Base-by-base conservation (phyloP, 2,113 vertebrate species). In the Gobio gobio region DNA sequence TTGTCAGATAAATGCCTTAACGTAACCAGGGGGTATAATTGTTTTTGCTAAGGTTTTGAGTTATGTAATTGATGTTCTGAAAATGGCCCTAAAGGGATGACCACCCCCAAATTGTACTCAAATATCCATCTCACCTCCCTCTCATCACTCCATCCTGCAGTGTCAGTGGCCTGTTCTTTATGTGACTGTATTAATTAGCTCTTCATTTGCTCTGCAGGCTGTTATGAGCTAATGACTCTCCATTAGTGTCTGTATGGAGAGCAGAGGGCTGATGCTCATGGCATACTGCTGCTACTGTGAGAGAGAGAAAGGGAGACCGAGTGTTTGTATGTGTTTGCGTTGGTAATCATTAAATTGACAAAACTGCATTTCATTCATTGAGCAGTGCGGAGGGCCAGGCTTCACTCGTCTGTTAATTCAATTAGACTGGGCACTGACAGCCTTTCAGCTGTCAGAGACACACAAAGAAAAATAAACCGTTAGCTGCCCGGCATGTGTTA, bases 141-240 rank as follows among this genome's bases (percentile, higher is more conserved):
- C 66, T n/a, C 26, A 26, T 56, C 74, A 10, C 76, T 73, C 64
- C 36, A 45, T 82, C 63, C 47, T 20, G 70, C 43, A 47, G 63
- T 72, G 61, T 47, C 36, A 74, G 22, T 47, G 43, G 22, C 43
- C 49, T 59, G 77, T 74, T 51, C 22, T 16, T 83, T 10, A 26
- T 82, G 68, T 81, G 68, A 75, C 80, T 40, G 20, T 18, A 51
- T 45, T 81, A 64, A 75, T 74, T 81, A 45, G 78, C 33, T 68
- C 51, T 51, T 78, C n/a, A 64, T 66, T 59, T 51, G 76, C 13
- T 82, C 58, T 78, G 12, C 49, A 78, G 74, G 36, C 74, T 49
- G 29, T 86, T 78, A 73, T 78, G 70, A 84, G 63, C 75, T 78
- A 86, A 78, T 73, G 76, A 51, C 43, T 78, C 64, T 83, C 61